Evolutionary conservation across 2,888 invertebrate genomes (phyloP).

Genomic region (Pseudococcus viburni): DNA sequence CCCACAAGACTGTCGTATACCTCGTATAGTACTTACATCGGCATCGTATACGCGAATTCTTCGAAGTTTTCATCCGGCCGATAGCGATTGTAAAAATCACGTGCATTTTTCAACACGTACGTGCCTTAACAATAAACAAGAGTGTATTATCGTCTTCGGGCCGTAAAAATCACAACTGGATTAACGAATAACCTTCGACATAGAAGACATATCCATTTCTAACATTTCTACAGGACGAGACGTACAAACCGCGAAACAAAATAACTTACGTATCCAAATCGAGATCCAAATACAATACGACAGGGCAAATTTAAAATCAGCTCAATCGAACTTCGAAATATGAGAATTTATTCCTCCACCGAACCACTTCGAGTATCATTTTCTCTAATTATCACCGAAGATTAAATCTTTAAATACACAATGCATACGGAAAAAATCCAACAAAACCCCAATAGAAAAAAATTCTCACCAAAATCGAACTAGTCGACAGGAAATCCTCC

Average conservation of each 20-base stretch:
- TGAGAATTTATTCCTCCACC: neutral
- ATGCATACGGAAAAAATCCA: neutral
- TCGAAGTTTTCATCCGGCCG: constrained; percentile 1
- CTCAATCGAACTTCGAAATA: too few species aligned
- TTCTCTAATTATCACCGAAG: neutral
- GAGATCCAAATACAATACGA: too few species aligned
- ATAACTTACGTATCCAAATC: neutral
- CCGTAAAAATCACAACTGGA: constrained; percentile 42
- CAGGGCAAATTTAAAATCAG: too few species aligned
- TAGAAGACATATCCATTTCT: neutral
- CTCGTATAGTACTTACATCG: neutral
- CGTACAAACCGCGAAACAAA: neutral
- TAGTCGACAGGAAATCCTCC: neutral
- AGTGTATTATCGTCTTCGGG: neutral
- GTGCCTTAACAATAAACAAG: constrained; percentile 38
- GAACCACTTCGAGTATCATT: neutral
- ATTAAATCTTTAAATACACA: neutral
- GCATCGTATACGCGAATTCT: neutral
- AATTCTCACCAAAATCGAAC: neutral
- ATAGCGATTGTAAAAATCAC: constrained; percentile 9
- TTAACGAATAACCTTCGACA: constrained; percentile 33
- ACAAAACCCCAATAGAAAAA: neutral
- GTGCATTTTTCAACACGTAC: constrained; percentile 9
- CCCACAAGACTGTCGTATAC: neutral
- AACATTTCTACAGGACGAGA: neutral